Conservation (phyloP, 2,797 vertebrate genomes). For the Carcharodon carcharias region DNA sequence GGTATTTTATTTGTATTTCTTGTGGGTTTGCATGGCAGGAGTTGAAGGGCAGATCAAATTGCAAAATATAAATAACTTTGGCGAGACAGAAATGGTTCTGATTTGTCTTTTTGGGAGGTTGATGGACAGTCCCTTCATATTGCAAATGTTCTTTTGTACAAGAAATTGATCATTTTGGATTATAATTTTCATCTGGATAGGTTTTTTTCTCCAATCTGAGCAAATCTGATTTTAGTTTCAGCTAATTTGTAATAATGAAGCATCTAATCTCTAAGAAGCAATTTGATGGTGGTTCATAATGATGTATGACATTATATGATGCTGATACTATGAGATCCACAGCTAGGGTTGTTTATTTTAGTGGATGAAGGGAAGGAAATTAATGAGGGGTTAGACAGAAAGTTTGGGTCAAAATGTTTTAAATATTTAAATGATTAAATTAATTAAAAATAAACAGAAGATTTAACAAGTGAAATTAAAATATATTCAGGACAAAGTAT, state of each 20-base stretch:
- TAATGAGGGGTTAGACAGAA: background rate
- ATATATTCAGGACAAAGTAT: background rate
- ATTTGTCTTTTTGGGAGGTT: background rate
- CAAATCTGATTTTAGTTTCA: background rate
- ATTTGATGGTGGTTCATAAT: background rate
- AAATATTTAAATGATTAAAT: background rate
- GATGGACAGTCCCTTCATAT: background rate
- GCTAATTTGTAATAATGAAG: background rate
- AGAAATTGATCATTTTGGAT: too few relatives aligned
- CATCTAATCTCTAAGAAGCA: background rate
- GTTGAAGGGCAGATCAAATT: background rate
- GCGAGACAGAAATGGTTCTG: background rate
- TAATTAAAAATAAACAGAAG: slow-evolving; percentile 43
- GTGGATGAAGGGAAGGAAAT: background rate
- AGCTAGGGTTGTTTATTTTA: background rate
- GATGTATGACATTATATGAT: background rate
- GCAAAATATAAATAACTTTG: background rate
- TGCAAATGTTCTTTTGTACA: background rate
- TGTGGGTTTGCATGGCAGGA: background rate
- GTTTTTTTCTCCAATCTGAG: background rate
- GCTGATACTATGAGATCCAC: background rate
- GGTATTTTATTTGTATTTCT: background rate
- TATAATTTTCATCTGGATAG: background rate
- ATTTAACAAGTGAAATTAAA: slow-evolving; percentile 52
- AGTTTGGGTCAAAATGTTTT: background rate